phyloP scores from a whole-genome alignment of 1,140 invertebrate species.

The Brachionus koreanus region DNA sequence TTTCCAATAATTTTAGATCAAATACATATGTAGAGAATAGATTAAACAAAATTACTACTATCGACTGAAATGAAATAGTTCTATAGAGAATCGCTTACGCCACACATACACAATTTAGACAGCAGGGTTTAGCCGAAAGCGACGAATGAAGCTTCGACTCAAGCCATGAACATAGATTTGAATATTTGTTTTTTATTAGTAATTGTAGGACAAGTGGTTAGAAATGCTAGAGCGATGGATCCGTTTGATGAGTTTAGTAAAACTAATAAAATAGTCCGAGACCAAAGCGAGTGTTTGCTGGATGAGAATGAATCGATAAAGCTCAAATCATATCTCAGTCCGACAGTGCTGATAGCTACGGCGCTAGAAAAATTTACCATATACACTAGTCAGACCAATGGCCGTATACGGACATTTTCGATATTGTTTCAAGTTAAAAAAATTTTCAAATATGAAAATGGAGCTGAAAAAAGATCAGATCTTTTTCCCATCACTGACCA shows the following conservation, averaged over 20 bases:
- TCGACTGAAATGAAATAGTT: not conserved
- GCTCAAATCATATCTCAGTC: not conserved
- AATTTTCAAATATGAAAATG: conserved; percentile 5
- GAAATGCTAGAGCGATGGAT: not conserved
- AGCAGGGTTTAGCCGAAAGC: not conserved
- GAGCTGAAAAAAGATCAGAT: not conserved
- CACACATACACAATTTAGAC: not conserved
- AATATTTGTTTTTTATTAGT: not conserved
- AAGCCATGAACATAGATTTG: not conserved
- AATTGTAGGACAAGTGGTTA: not conserved
- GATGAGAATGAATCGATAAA: not conserved
- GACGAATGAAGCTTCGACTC: not conserved
- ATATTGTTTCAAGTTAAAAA: conserved; percentile 21
- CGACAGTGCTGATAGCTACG: not conserved
- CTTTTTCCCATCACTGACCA: not conserved
- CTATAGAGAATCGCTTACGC: not conserved
- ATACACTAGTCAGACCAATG: not conserved
- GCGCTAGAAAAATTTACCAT: conserved; percentile 19
- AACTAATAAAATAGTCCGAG: not conserved
- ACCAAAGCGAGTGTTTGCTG: not conserved
- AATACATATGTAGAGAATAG: not conserved
- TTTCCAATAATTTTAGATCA: not conserved
- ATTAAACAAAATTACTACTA: not conserved
- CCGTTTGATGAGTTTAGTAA: not conserved
- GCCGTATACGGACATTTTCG: not conserved